Base-by-base conservation (phyloP, 37 sponge, comb jelly and placozoan genomes). In the Halichondria panicea region DNA sequence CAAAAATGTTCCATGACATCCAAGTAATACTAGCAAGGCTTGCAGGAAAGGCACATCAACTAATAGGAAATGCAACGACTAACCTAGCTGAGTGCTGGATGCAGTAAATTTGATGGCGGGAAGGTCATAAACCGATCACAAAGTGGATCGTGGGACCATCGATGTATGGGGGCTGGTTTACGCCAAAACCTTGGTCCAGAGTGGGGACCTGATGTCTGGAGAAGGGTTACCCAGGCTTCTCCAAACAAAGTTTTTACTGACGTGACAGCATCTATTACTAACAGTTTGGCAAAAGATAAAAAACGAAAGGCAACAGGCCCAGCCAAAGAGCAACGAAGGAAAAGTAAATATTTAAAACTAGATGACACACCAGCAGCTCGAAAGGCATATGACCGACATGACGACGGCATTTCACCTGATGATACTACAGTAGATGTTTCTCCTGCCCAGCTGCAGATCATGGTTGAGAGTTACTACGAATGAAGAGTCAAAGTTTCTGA, bases 91-190 rank as follows among this genome's bases (percentile, higher is more conserved):
- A 84, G 40, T 56, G 55, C 38, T 84, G 84, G 84, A 76, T 84
- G 84, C 77, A 84, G 19, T 2, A 84, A 84, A 25, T 84, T 76
- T 68, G 84, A 84, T 68, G 71, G 84, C 0, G 76, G 84, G 21
- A 84, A 84, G 32, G 68, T 56, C 22, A 84, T 75, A 9, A 84
- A 76, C 27, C 34, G 84, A 30, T 67, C 62, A 0, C 84, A 82
- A 42, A 63, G 75, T 57, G 75, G 75, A 1, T 79, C 80, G 7
- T 79, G 71, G 80, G 60, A 79, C 50, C 50, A 70, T 32, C 59
- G 70, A 0, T 81, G 72, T 28, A 63, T 52, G 63, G 81, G 72
- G 22, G 81, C 72, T 35, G 72, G 71, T 28, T 35, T 81, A 18
- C 50, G 33, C 15, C 72, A 71, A 11, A 81, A 81, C 36, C 6